Evolutionary conservation across 2,797 vertebrate species (phyloP).

Genomic region (Cynopterus sphinx): DNA sequence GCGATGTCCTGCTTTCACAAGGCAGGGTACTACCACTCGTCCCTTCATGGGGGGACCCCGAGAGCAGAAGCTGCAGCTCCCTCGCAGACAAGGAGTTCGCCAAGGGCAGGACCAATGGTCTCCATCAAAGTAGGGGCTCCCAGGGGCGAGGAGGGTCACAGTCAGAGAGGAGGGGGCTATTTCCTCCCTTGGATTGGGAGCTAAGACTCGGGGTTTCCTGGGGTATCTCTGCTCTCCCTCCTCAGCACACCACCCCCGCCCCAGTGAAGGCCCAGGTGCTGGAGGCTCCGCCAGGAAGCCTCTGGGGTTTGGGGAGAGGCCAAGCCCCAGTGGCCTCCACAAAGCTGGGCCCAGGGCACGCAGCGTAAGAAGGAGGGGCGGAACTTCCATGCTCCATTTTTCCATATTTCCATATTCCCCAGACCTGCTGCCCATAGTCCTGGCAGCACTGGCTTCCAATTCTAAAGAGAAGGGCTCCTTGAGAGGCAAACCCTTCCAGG

Average conservation of each 20-base stretch:
- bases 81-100: not conserved
- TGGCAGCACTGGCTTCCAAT: accelerated
- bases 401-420: not conserved
- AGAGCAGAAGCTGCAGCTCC: not conserved
- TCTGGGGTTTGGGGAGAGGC: not conserved
- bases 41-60: not conserved
- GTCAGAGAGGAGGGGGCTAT: not conserved
- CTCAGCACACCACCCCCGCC: not conserved
- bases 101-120: accelerated
- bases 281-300: not conserved
- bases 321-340: too few relatives aligned
- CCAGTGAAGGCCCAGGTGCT: not conserved
- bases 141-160: accelerated
- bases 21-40: not conserved
- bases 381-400: not conserved
- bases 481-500: not conserved
- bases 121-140: not conserved
- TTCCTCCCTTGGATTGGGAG: not conserved
- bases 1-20: not conserved
- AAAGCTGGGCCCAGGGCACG: not conserved
- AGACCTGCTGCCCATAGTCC: not conserved
- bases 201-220: not conserved
- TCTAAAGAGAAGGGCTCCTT: too few relatives aligned
- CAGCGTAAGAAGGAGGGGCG: accelerated
- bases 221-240: not conserved